phyloP scores from a whole-genome alignment of 2,113 vertebrate species.

The Vireo altiloquus region DNA sequence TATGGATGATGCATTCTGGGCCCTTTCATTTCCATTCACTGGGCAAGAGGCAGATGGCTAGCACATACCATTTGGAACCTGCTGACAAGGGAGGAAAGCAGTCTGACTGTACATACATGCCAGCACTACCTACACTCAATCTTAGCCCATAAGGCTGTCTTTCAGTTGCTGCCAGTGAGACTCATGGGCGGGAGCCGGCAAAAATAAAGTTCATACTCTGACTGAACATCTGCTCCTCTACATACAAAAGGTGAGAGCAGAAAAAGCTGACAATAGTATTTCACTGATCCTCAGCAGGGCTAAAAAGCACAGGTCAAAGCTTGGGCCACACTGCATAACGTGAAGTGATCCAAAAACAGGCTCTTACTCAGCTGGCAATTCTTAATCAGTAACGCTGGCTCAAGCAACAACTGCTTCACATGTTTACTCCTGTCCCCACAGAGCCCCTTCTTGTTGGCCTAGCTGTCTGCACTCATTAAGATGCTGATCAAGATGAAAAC shows the following conservation, averaged over 20 bases:
- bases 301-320: background rate
- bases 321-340: background rate
- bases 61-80: background rate
- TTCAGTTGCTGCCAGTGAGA: background rate
- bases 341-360: background rate
- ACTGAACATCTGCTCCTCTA: background rate
- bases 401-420: background rate
- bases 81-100: background rate
- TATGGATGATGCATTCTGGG: background rate
- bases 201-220: background rate
- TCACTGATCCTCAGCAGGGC: background rate
- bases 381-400: background rate
- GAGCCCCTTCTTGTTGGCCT: background rate
- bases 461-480: background rate
- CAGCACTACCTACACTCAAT: background rate
- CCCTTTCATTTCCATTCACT: background rate
- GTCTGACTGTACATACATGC: background rate
- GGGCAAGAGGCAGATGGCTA: background rate
- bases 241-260: background rate
- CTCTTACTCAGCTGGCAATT: background rate
- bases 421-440: background rate
- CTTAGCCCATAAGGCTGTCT: accelerated
- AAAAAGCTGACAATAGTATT: background rate
- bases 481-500: background rate
- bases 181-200: background rate